Evolutionary conservation across 1,140 invertebrate genomes (phyloP), one percentile per base, ranked within the genome.

Genomic region (Eueides isabella): DNA sequence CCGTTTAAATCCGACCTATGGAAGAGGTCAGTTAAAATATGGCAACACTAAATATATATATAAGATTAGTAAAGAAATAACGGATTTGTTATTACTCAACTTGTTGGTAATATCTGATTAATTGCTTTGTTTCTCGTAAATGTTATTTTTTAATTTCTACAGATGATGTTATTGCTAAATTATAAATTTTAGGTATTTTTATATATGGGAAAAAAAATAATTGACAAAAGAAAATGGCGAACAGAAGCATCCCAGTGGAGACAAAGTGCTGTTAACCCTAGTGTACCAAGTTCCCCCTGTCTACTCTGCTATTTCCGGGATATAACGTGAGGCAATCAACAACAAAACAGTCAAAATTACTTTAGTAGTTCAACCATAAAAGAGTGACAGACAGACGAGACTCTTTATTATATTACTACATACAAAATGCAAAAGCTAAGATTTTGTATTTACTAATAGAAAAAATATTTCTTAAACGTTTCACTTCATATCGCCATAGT

Each of bases 1-100:
- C 48, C 63, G 67, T 44, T 73, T 73, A 62, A 62, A 64, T 73
- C 30, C 55, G 66, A 73, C 72, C 72, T 73, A 28, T 68, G 29
- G 66, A 38, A 55, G 67, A 70, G 65, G 66, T 68, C 66, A 73
- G 16, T 16, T 5, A 55, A 55, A 11, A 23, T 55, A 55, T 23
- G 48, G 23, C 48, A 55, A 26, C 16, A 26, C 48, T 55, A n/a
- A n/a, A n/a, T 2, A 9, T 3, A 23, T 26, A 12, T 55, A 55
- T 55, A 26, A 23, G 23, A 23, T 48, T 23, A 26, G n/a, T 26
- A 55, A 7, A 5, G 23, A 55, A 55, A 23, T 55, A 55, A 55
- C 48, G 23, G 12, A 55, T 55, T 11, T 12, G 48, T 55, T 26
- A 55, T 55, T 55, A 23, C 23, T 55, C 9, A 55, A 55, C 7